A percentile compares a stretch with the other conserved stretches of the same genome.
Evolutionary conservation across 2,113 vertebrate genomes (phyloP).

Genomic region (Heptranchias perlo): DNA sequence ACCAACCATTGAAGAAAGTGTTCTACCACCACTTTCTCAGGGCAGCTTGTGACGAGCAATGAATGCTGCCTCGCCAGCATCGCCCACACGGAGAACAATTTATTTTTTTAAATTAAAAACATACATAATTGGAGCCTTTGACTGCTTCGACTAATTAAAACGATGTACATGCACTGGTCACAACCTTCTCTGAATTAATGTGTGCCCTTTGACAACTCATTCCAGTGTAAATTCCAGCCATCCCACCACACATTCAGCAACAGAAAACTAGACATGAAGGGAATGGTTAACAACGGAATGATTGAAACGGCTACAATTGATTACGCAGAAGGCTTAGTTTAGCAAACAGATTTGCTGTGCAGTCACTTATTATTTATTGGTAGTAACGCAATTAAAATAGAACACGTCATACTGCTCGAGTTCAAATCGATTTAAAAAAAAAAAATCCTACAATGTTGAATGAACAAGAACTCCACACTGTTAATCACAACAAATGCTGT

Average conservation of each 20-base stretch:
- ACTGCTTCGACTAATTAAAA: neutral
- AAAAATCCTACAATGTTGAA: neutral
- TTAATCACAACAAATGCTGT: neutral
- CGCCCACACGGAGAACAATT: neutral
- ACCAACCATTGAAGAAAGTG: too few relatives aligned
- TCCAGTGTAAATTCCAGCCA: neutral
- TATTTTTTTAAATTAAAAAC: neutral
- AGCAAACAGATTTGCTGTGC: neutral
- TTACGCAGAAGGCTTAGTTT: too few relatives aligned
- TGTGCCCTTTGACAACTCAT: slow-evolving; percentile 6
- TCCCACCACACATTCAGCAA: neutral
- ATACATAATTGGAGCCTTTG: slow-evolving; percentile 5
- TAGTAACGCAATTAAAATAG: neutral
- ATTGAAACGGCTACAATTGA: slow-evolving; percentile 19
- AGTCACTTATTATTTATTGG: neutral
- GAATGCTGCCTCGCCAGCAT: neutral
- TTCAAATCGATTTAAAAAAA: neutral
- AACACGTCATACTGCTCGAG: neutral
- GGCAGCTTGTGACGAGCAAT: neutral
- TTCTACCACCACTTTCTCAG: neutral
- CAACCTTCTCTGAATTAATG: slow-evolving; percentile 24
- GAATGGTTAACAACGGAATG: neutral
- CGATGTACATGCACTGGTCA: neutral
- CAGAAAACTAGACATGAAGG: neutral
- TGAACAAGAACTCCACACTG: neutral